phyloP scores from a whole-genome alignment of 2,113 vertebrate genomes.

The Tor tambroides region DNA sequence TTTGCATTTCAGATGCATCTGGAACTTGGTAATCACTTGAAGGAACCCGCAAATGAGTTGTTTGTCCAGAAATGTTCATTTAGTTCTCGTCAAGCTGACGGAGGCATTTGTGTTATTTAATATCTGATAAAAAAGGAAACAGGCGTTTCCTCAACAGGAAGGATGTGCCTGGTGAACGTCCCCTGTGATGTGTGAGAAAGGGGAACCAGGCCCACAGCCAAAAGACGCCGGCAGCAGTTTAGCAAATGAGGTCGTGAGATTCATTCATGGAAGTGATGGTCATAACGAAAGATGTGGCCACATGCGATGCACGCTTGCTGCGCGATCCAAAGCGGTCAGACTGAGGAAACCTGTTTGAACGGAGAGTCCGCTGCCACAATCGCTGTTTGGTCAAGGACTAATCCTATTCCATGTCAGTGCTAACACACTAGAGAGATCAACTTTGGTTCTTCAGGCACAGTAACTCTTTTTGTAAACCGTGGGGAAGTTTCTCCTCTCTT shows the following conservation, averaged over 20 bases:
- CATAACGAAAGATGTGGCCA: neutral
- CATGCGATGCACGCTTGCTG: neutral
- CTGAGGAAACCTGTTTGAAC: conserved; percentile 7
- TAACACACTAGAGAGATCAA: neutral
- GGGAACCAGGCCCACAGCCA: conserved; percentile 59
- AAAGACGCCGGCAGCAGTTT: conserved; percentile 50
- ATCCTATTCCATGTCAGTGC: conserved; percentile 2
- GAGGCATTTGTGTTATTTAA: conserved; percentile 67
- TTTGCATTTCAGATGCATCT: neutral
- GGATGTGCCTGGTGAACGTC: conserved; percentile 70
- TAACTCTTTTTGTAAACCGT: neutral
- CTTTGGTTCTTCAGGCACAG: neutral
- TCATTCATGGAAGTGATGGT: conserved; percentile 31
- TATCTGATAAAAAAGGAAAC: conserved; percentile 76
- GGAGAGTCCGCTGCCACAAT: neutral
- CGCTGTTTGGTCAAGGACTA: conserved; percentile 14
- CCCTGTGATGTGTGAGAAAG: conserved; percentile 71
- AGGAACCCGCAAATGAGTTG: neutral
- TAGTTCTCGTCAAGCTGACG: conserved; percentile 45
- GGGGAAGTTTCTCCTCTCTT: conserved; percentile 10
- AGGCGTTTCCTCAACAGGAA: conserved; percentile 75
- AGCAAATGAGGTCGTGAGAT: conserved; percentile 38
- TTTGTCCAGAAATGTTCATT: conserved; percentile 25
- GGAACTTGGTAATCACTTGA: neutral
- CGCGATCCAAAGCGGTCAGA: neutral